Percentiles rank a stretch among this genome's conserved stretches.
Evolutionary conservation across 2,888 invertebrate species (phyloP).

Genomic region (Drosophila barbarae): DNA sequence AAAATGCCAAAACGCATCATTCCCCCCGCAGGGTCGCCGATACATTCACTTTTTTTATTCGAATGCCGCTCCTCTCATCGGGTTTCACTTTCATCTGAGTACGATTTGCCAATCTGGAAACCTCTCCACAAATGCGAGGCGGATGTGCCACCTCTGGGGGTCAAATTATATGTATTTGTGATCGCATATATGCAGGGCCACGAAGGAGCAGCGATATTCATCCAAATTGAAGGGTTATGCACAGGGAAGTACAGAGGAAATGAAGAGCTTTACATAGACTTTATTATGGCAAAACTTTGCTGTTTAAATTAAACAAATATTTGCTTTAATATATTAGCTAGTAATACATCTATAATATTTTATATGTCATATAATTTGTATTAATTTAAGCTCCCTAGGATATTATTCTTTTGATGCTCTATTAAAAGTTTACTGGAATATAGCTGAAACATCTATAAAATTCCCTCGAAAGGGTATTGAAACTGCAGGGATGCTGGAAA

Average conservation of each 20-base stretch:
- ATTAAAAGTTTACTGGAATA: too few species aligned
- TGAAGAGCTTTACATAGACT: background rate
- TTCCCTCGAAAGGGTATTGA: slow-evolving; percentile 3
- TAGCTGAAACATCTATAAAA: background rate
- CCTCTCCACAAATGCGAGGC: slow-evolving; percentile 27
- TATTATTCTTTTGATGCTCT: background rate
- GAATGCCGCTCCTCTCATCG: slow-evolving; percentile 17
- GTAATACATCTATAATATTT: background rate
- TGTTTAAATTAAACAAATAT: background rate
- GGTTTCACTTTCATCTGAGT: slow-evolving; percentile 39
- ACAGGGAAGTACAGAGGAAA: background rate
- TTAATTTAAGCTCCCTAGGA: too few species aligned
- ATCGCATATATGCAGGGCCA: slow-evolving; percentile 6
- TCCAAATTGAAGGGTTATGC: background rate
- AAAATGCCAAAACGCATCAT: slow-evolving; percentile 38
- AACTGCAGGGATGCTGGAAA: background rate
- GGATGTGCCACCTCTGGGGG: slow-evolving; percentile 32
- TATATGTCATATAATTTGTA: too few species aligned
- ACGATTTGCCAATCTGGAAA: slow-evolving; percentile 37
- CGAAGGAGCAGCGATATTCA: background rate
- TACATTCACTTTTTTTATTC: slow-evolving; percentile 31
- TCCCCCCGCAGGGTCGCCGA: slow-evolving; percentile 21
- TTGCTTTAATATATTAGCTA: background rate
- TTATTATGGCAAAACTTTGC: background rate
- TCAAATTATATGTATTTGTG: slow-evolving; percentile 3